A percentile compares a stretch with the other conserved stretches of the same genome.
Conservation (phyloP, 2,797 vertebrate genomes). For the Xenops minutus region DNA sequence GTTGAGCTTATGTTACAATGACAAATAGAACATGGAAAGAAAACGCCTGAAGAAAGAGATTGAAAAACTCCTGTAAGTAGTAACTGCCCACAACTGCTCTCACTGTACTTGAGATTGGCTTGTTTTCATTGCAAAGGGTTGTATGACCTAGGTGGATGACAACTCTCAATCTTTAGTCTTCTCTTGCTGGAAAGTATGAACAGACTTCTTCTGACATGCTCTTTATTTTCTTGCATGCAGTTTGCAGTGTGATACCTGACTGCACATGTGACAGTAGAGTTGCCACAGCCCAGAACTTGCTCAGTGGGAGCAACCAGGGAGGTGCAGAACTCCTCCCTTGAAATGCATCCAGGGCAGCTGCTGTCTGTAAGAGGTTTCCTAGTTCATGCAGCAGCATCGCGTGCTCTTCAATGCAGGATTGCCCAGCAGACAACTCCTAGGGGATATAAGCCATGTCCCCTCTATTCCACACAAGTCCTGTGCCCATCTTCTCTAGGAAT, state of each 20-base stretch:
- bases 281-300: background rate
- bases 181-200: background rate
- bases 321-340: background rate
- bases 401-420: background rate
- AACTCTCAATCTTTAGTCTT: background rate
- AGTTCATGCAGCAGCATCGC: background rate
- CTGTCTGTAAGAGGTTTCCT: background rate
- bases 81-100: background rate
- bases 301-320: background rate
- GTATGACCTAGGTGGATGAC: background rate
- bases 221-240: background rate
- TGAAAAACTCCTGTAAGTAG: conserved; percentile 72
- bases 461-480: background rate
- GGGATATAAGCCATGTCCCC: background rate
- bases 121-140: background rate
- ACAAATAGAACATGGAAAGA: conserved; percentile 57
- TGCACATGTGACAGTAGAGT: background rate
- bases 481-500: background rate
- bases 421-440: background rate
- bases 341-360: background rate
- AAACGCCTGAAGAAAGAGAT: conserved; percentile 68
- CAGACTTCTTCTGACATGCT: background rate
- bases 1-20: background rate
- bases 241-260: background rate
- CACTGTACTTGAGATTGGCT: background rate